These are phyloP conservation scores for Apostichopus parvimensis DNA, from an alignment of 35 echinoderm and acorn worm genomes.

Conservation along the genomic window DNA sequence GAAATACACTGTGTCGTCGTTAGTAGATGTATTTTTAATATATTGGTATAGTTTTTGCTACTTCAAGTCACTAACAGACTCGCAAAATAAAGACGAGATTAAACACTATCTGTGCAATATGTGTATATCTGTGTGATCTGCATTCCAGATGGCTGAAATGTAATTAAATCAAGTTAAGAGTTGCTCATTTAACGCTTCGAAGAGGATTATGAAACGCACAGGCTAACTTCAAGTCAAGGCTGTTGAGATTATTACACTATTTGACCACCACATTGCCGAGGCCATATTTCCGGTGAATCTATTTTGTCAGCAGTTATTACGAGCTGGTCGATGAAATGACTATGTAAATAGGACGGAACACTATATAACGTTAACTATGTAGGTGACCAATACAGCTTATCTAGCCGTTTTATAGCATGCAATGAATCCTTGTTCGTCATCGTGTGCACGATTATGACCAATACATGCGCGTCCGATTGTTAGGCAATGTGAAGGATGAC, in stretches of 20 bases:
- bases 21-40: no score
- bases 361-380: no score
- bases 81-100: no score
- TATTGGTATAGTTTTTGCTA: no score
- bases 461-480: background rate
- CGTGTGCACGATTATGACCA: background rate
- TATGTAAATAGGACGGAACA: background rate
- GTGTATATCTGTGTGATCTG: background rate
- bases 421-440: background rate
- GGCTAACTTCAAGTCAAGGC: background rate
- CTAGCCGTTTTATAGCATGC: background rate
- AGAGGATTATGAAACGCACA: slow-evolving; percentile 2
- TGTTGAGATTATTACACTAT: background rate
- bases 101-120: no score
- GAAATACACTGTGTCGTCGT: no score
- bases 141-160: background rate
- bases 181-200: background rate
- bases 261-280: background rate
- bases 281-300: background rate
- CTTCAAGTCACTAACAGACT: no score
- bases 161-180: background rate
- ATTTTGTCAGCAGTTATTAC: background rate
- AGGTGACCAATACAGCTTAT: background rate
- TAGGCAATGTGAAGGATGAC: background rate
- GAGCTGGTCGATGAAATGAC: background rate